These are phyloP conservation scores for Yponomeuta cagnagella DNA, from an alignment of 2,888 invertebrate genomes.

Conservation along the genomic window DNA sequence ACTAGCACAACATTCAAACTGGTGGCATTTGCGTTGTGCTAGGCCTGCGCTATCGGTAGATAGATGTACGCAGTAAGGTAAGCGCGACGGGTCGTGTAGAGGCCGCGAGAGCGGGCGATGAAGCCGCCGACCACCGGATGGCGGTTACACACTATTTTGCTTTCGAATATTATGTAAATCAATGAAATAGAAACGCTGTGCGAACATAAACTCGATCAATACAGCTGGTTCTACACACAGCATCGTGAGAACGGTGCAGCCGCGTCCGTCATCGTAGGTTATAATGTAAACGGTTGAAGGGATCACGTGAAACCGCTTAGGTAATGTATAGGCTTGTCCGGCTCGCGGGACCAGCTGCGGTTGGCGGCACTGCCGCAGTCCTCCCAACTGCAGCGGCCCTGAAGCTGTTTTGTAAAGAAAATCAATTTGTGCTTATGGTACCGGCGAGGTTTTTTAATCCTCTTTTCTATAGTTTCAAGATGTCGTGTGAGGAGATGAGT, in stretches of 20 bases:
- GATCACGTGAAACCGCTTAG: constrained; percentile 2
- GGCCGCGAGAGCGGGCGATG: not conserved
- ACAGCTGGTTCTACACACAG: not conserved
- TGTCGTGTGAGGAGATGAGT: constrained; percentile 10
- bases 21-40: not conserved
- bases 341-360: not conserved
- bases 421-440: constrained; percentile 10
- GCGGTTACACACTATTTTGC: not conserved
- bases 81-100: not conserved
- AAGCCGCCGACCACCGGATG: not conserved
- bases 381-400: not conserved
- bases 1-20: not conserved
- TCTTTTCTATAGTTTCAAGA: constrained; percentile 1
- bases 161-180: not conserved
- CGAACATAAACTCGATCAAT: not conserved
- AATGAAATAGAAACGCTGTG: not conserved
- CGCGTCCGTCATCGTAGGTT: not conserved
- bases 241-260: not conserved
- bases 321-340: not conserved
- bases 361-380: constrained; percentile 5
- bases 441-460: constrained; percentile 4
- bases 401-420: not conserved
- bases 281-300: constrained; percentile 1
- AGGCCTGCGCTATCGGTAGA: not conserved
- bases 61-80: not conserved